A percentile compares a stretch with the other conserved stretches of the same genome.
phyloP scores from a whole-genome alignment of 2,888 invertebrate species.

The Drosophila greeni region DNA sequence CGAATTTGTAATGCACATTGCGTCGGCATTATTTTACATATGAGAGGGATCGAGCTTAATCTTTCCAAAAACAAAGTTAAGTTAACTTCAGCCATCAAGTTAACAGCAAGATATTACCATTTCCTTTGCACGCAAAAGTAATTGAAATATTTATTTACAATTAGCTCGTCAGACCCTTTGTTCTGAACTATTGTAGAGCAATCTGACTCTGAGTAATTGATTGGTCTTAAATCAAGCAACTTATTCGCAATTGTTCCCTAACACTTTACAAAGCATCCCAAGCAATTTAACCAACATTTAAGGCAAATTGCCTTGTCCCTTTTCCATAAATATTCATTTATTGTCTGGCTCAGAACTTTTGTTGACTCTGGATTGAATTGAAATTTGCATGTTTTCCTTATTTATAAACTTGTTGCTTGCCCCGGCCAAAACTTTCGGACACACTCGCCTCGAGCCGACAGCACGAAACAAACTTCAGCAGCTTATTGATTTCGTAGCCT shows the following conservation, averaged over 20 bases:
- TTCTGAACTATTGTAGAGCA: background rate
- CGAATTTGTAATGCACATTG: background rate
- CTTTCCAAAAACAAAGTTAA: background rate
- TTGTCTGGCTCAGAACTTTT: constrained; percentile 22
- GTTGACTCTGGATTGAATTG: constrained; percentile 24
- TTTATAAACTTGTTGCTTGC: constrained; percentile 54
- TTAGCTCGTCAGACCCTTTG: background rate
- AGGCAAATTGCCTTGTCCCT: constrained; percentile 14
- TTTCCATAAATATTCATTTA: constrained; percentile 37
- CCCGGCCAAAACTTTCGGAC: constrained; percentile 13
- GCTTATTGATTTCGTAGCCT: constrained; percentile 63
- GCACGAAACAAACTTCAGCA: constrained; percentile 26
- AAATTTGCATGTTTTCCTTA: constrained; percentile 33
- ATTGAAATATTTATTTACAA: background rate
- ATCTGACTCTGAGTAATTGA: background rate
- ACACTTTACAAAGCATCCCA: constrained; percentile 1
- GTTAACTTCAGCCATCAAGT: background rate
- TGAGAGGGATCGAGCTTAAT: background rate
- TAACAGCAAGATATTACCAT: background rate
- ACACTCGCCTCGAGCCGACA: constrained; percentile 9
- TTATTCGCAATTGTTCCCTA: background rate
- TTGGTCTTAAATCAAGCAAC: too few species aligned
- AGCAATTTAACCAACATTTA: constrained; percentile 16
- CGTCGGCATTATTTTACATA: background rate
- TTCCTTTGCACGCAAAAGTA: background rate